Base-by-base conservation (phyloP, 2,888 invertebrate genomes). In the Parasteatoda lunata region DNA sequence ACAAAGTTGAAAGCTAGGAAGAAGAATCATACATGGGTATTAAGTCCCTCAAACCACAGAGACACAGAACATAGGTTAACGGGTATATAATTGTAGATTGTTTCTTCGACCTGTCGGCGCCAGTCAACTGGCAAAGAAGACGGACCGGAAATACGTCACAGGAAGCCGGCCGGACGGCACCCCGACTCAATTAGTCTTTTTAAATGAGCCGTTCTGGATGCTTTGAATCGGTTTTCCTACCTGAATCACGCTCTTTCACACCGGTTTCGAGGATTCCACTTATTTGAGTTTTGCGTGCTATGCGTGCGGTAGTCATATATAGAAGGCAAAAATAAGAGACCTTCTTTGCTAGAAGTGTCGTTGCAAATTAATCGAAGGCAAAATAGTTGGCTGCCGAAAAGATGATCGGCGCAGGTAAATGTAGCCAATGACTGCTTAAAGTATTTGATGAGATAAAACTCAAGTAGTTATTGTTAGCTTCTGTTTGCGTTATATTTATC, bases 121-220 rank as follows among this genome's bases (percentile, higher is more conserved):
- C 77, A 51, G 45, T 48, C 47, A 64, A 48, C 47, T 51, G 51
- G 5, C 66, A 52, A 54, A 9, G 68, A 15, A 49, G 73, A 66
- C 77, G 30, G 54, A 76, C 77, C 77, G 83, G 83, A 84, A 84
- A 66, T 77, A 84, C 83, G 83, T 84, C 83, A 84, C 13, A 64
- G 80, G 80, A 80, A 80, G 66, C 51, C 9, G 51, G 72, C 82
- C 70, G 82, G 70, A 59, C 76, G 82, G 47, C 70, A 48, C 68
- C 30, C 15, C 72, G 64, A 51, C 64, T 47, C 72, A 84, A 84
- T 84, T 84, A 84, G 64, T 47, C 13, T 71, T 65, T 30, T 54
- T 51, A 77, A 84, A 84, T 84, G 83, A 84, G 77, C 51, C 72
- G 65, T 80, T 54, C 9, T 54, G 9, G 54, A 54, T 54, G 54